Evolutionary conservation across 37 sponge, comb jelly and placozoan genomes (phyloP).

Genomic region (Cladorhizidae sp.): DNA sequence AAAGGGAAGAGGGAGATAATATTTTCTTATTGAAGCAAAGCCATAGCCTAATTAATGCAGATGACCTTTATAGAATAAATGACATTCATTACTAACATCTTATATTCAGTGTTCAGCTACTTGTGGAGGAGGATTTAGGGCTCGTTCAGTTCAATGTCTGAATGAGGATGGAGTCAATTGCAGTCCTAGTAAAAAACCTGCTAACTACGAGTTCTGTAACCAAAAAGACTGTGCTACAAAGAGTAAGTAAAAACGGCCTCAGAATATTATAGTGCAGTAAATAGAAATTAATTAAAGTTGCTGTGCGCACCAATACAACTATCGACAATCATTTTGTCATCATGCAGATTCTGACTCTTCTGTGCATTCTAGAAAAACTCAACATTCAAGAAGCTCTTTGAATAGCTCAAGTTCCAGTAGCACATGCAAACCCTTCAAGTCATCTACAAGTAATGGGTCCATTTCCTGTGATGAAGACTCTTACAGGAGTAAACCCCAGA

Average conservation of each 20-base stretch:
- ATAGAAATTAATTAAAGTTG: background rate
- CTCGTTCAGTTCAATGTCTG: conserved; percentile 23
- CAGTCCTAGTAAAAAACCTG: background rate
- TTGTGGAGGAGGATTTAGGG: conserved; percentile 33
- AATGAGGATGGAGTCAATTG: conserved; percentile 15
- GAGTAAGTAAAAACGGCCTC: background rate
- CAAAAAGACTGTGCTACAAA: conserved; percentile 16
- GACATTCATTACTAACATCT: background rate
- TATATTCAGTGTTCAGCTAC: conserved; percentile 28
- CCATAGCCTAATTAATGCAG: too few species aligned
- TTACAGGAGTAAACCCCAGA: too few species aligned
- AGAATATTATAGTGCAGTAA: background rate
- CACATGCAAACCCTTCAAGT: too few species aligned
- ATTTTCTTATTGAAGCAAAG: too few species aligned
- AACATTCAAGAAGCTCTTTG: too few species aligned
- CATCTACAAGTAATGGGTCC: too few species aligned
- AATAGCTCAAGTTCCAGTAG: too few species aligned
- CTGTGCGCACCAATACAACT: background rate
- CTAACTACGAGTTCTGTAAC: conserved; percentile 13
- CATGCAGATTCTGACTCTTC: background rate
- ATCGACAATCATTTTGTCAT: background rate
- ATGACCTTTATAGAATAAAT: too few species aligned
- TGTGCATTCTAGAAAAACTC: too few species aligned
- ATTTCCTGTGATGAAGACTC: too few species aligned
- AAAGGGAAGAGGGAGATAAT: too few species aligned